phyloP scores from a whole-genome alignment of 2,888 invertebrate species.

The Lasioglossum figueresi region DNA sequence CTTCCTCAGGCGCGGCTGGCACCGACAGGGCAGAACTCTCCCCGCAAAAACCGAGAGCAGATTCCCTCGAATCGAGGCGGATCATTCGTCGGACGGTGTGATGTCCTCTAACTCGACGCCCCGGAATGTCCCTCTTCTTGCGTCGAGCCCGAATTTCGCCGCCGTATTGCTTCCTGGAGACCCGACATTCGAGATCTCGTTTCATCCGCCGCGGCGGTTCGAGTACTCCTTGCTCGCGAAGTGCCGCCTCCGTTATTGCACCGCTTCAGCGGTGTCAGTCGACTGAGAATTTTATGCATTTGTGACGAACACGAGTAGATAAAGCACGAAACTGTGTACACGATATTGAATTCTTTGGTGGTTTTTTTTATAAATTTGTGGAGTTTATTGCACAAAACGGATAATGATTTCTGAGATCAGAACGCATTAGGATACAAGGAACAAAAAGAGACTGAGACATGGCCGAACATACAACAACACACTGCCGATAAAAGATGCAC shows the following conservation, averaged over 20 bases:
- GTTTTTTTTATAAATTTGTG: too few species aligned
- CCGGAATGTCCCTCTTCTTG: constrained; percentile 27
- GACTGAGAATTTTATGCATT: background rate
- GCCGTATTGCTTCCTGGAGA: constrained; percentile 23
- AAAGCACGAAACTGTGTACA: too few species aligned
- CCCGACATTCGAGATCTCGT: background rate
- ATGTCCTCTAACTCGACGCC: constrained; percentile 27
- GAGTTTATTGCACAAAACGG: too few species aligned
- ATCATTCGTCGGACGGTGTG: constrained; percentile 29
- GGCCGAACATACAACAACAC: too few species aligned
- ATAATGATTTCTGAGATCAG: too few species aligned
- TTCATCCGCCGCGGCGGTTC: background rate
- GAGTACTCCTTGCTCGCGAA: background rate
- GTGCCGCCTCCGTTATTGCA: background rate
- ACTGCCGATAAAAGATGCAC: too few species aligned
- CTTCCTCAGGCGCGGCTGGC: constrained; percentile 38
- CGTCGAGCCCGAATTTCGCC: constrained; percentile 6
- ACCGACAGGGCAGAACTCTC: constrained; percentile 44
- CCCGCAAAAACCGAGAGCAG: constrained; percentile 42
- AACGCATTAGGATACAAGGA: too few species aligned
- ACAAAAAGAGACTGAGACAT: too few species aligned
- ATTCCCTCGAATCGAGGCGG: constrained; percentile 36
- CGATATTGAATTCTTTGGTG: too few species aligned
- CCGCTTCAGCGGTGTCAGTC: background rate
- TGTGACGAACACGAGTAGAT: too few species aligned